phyloP scores from a whole-genome alignment of 2,113 vertebrate species.

The Geococcyx californianus region DNA sequence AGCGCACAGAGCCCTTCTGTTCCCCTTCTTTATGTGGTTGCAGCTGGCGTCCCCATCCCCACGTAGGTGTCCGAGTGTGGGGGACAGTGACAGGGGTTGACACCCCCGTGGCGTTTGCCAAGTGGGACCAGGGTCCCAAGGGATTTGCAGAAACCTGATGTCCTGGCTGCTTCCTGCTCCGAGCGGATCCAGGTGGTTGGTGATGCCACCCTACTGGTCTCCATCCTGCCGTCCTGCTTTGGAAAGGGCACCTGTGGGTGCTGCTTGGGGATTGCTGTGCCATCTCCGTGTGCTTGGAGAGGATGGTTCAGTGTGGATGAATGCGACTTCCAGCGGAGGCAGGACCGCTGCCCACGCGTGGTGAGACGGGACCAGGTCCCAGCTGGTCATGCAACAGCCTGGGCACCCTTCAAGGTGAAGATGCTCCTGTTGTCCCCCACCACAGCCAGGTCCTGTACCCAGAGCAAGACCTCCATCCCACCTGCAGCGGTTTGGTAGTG shows the following conservation, averaged over 20 bases:
- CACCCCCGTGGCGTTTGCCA: rapidly evolving
- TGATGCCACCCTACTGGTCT: rapidly evolving
- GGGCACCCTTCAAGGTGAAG: not conserved
- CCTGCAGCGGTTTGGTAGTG: not conserved
- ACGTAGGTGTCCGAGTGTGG: not conserved
- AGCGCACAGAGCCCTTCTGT: conserved; percentile 50
- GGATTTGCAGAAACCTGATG: rapidly evolving
- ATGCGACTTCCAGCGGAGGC: rapidly evolving
- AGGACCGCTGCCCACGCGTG: rapidly evolving
- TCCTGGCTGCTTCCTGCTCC: rapidly evolving
- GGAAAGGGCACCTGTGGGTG: not conserved
- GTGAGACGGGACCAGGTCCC: rapidly evolving
- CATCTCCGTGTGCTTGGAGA: rapidly evolving
- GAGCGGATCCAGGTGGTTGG: rapidly evolving
- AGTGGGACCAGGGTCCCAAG: not conserved
- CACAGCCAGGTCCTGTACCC: not conserved
- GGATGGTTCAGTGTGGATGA: rapidly evolving
- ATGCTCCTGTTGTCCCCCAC: rapidly evolving
- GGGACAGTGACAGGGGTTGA: not conserved
- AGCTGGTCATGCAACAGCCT: not conserved
- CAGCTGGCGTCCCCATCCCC: conserved; percentile 26
- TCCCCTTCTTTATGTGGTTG: not conserved
- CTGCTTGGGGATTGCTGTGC: not conserved
- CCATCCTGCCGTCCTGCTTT: not conserved
- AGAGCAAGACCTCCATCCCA: rapidly evolving